Evolutionary conservation across 2,797 vertebrate genomes (phyloP).

Genomic region (Syncerus caffer): DNA sequence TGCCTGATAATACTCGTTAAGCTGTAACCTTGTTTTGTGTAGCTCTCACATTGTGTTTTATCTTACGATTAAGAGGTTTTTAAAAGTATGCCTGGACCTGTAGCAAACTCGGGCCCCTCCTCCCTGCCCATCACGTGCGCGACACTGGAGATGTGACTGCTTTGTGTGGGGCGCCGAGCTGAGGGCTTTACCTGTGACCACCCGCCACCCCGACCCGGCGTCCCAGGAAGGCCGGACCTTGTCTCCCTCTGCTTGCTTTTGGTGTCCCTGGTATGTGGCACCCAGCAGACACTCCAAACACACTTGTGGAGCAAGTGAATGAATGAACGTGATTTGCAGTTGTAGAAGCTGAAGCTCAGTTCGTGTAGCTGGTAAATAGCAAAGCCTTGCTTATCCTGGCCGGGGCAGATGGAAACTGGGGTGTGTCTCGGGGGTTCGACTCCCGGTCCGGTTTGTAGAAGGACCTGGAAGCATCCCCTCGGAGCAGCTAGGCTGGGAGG

Average conservation of each 20-base stretch:
- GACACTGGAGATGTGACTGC: neutral
- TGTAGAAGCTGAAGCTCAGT: neutral
- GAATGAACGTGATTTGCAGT: neutral
- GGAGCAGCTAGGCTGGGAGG: neutral
- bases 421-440: accelerated
- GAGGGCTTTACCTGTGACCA: neutral
- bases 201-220: accelerated
- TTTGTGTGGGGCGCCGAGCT: neutral
- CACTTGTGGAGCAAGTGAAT: neutral
- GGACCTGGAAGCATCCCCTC: accelerated
- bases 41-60: neutral
- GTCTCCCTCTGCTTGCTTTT: neutral
- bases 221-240: accelerated
- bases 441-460: neutral
- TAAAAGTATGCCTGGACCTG: neutral
- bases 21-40: neutral
- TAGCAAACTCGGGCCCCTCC: accelerated
- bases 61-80: neutral
- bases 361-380: accelerated
- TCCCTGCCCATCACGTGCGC: accelerated
- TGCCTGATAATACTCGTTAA: neutral
- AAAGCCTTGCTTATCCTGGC: neutral
- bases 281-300: neutral
- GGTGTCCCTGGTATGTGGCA: neutral
- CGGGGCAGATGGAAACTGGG: neutral